Percentiles rank a stretch among this genome's conserved stretches.
phyloP scores from a whole-genome alignment of 2,113 vertebrate genomes.

The Xenus cinereus region DNA sequence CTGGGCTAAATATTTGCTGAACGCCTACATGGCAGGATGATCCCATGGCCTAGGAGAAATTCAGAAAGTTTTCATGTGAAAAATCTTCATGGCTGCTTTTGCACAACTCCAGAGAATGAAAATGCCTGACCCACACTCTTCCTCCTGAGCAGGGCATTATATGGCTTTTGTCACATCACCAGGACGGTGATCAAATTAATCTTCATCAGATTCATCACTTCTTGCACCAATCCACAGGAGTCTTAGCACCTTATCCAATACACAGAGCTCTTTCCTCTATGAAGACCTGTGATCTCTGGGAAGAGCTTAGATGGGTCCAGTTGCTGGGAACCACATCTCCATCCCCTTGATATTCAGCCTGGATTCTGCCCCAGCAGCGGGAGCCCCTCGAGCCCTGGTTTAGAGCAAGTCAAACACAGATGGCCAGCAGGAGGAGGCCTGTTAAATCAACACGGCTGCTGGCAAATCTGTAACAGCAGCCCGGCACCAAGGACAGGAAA shows the following conservation, averaged over 20 bases:
- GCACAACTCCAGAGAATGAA: not conserved
- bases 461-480: not conserved
- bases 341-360: not conserved
- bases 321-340: not conserved
- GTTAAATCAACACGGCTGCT: not conserved
- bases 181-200: not conserved
- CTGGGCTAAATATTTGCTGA: not conserved
- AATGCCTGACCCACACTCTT: not conserved
- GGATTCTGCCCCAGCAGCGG: not conserved
- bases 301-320: slow-evolving; percentile 56
- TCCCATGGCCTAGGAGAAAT: not conserved
- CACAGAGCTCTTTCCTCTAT: not conserved
- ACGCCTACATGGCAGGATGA: not conserved
- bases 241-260: not conserved
- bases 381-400: not conserved
- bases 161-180: not conserved
- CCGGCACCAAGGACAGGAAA: not conserved
- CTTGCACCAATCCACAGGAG: not conserved
- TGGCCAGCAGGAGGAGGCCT: not conserved
- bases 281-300: not conserved
- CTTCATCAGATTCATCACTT: not conserved
- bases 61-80: not conserved
- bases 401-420: not conserved
- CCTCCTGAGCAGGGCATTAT: accelerated
- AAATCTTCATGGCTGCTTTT: not conserved